Conservation (phyloP, 92 coral and sea anemone species). For the Epizoanthus rinbou region DNA sequence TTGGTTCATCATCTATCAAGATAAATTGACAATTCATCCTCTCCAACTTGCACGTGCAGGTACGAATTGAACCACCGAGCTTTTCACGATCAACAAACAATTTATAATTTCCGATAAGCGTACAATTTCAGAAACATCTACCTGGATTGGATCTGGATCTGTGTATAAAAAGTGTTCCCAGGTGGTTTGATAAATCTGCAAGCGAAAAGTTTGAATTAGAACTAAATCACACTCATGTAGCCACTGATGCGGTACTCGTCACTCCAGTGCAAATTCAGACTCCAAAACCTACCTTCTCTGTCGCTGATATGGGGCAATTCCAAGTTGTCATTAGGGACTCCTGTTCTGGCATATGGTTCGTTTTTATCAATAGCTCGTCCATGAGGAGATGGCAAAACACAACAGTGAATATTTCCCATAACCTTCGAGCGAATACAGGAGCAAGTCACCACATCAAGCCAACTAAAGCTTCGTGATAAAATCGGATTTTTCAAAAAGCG, state of each 20-base stretch:
- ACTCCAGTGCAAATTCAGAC: conserved; percentile 11
- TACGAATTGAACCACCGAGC: not conserved
- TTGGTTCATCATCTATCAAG: not conserved
- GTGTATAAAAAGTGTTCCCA: conserved; percentile 90
- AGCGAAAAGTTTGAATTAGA: conserved; percentile 29
- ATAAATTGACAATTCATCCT: conserved; percentile 4
- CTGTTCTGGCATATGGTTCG: conserved; percentile 78
- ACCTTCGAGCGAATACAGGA: conserved; percentile 16
- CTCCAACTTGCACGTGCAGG: conserved; percentile 34
- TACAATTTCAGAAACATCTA: conserved; percentile 28
- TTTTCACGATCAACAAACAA: not conserved
- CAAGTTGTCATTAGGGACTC: conserved; percentile 68
- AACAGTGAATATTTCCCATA: conserved; percentile 97
- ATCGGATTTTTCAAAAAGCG: not conserved
- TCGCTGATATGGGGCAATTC: conserved; percentile 99
- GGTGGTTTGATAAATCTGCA: conserved; percentile 94
- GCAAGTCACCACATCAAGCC: conserved; percentile 39
- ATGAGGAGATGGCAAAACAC: conserved; percentile 92
- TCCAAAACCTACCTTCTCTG: conserved; percentile 80
- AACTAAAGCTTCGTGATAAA: conserved; percentile 22
- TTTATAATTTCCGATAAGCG: not conserved
- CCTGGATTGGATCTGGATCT: conserved; percentile 71
- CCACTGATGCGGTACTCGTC: not conserved
- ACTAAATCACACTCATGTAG: not conserved
- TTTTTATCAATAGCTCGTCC: conserved; percentile 78